Evolutionary conservation across 2,113 vertebrate species (phyloP), one percentile per base, ranked within the genome.

Genomic region (Datnioides undecimradiatus): DNA sequence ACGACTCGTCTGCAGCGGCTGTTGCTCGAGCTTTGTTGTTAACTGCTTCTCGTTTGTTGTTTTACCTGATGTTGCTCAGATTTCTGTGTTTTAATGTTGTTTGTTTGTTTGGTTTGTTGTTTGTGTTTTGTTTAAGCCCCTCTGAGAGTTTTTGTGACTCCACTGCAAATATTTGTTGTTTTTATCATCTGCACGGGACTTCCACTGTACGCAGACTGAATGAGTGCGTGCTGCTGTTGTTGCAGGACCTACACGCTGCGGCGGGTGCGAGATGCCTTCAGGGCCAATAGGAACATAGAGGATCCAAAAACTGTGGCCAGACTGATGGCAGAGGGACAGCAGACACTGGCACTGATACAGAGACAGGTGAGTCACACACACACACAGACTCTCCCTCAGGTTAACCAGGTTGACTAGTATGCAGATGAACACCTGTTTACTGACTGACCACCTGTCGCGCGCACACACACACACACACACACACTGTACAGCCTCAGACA

Each of bases 221-320:
- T 57, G 4, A 63, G 12, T 76, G 17, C 48, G 7, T 73, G 46
- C n/a, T 52, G 48, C 34, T 19, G 77, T 2, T 64, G 0, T 73
- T 77, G 73, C 79, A 99, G 98, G 95, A 97, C 82, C 0, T 99
- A 99, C 0, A 96, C 98, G 60, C 73, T 98, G 86, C 95, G 95
- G 85, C 95, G 96, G 73, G 96, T 99, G 92, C 95, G 95, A 86
- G 97, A 99, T 86, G 95, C 96, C 84, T 99, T 99, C 94, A 96
- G 95, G 94, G 97, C 96, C 93, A 97, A 98, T 90, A 93, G 92
- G 91, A 92, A 82, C 19, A 34, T 97, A 60, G 65, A 93, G 21
- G 96, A 99, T 88, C 93, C 96, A 14, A 87, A 87, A 80, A 74
- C 93, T 73, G 94, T 98, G 87, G 93, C 95, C 81, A 88, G 90